These are phyloP conservation scores for Nematopogon swammerdamellus DNA, from an alignment of 2,888 invertebrate species.

Conservation along the genomic window DNA sequence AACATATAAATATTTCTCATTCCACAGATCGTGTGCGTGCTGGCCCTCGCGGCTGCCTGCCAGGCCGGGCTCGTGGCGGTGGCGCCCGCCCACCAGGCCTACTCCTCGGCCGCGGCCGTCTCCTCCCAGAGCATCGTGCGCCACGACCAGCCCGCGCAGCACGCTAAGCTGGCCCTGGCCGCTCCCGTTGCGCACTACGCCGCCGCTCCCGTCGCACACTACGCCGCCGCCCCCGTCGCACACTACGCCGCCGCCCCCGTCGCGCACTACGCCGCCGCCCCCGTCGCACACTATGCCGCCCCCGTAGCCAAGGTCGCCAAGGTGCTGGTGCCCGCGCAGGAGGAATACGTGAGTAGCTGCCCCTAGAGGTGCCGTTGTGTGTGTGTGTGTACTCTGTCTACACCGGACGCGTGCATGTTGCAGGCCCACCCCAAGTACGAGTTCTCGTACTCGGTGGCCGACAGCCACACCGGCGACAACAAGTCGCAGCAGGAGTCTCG, in stretches of 20 bases:
- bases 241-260: slow-evolving; percentile 6
- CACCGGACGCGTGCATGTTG: too few species aligned
- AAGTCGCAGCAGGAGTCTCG: slow-evolving; percentile 44
- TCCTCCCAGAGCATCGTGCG: too few species aligned
- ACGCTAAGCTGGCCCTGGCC: background rate
- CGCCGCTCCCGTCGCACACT: too few species aligned
- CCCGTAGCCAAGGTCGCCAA: slow-evolving; percentile 1
- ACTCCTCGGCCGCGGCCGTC: slow-evolving; percentile 11
- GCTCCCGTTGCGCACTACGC: slow-evolving; percentile 13
- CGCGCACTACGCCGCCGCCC: slow-evolving; percentile 5
- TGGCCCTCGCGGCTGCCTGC: slow-evolving; percentile 16
- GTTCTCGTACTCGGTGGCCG: slow-evolving; percentile 41
- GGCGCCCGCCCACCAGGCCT: slow-evolving; percentile 2
- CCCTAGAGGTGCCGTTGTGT: too few species aligned
- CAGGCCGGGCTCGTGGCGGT: slow-evolving; percentile 23
- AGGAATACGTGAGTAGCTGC: slow-evolving; percentile 15
- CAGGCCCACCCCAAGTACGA: slow-evolving; percentile 45
- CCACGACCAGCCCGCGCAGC: slow-evolving; percentile 1
- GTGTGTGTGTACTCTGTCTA: background rate
- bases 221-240: slow-evolving; percentile 2
- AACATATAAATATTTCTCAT: too few species aligned
- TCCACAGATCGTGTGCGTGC: slow-evolving; percentile 5
- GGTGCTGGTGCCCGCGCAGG: slow-evolving; percentile 8
- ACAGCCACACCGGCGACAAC: slow-evolving; percentile 44
- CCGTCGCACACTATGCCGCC: slow-evolving; percentile 3